Conservation (phyloP, 2,797 vertebrate species). For the Anableps anableps region DNA sequence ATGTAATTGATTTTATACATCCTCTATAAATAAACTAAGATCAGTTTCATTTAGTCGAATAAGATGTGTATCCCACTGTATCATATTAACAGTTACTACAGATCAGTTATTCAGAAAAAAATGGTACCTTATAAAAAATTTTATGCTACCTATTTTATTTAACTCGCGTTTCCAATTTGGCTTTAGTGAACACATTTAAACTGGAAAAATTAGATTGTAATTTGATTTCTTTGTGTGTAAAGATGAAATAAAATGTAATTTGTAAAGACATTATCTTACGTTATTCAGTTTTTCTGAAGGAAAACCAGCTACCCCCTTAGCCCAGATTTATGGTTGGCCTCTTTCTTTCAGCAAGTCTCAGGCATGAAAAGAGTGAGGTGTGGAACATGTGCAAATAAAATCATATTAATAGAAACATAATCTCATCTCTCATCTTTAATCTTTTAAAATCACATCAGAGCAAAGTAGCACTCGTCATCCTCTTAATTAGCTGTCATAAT, state of each 20-base stretch:
- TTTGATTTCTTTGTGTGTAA: not conserved
- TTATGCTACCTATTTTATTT: not conserved
- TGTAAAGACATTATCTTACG: not conserved
- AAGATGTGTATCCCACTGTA: not conserved
- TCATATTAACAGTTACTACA: not conserved
- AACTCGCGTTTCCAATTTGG: not conserved
- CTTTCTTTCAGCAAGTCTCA: conserved; percentile 22
- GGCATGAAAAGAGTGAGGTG: conserved; percentile 35
- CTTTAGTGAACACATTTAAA: too few relatives aligned
- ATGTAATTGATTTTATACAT: not conserved
- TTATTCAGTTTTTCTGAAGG: not conserved
- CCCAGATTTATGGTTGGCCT: conserved; percentile 21
- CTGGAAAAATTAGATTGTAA: not conserved
- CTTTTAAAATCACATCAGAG: conserved; percentile 67
- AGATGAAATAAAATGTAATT: not conserved
- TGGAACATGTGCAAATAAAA: conserved; percentile 48
- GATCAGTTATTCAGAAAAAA: not conserved
- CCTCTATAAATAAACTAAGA: not conserved
- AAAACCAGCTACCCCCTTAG: not conserved
- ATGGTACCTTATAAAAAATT: not conserved
- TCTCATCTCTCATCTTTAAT: conserved; percentile 69
- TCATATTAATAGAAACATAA: conserved; percentile 74
- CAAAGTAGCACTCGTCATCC: conserved; percentile 76
- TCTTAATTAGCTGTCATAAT: conserved; percentile 83
- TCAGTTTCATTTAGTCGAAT: not conserved